Conservation (phyloP, 2,113 vertebrate species). For the Serinus canaria region DNA sequence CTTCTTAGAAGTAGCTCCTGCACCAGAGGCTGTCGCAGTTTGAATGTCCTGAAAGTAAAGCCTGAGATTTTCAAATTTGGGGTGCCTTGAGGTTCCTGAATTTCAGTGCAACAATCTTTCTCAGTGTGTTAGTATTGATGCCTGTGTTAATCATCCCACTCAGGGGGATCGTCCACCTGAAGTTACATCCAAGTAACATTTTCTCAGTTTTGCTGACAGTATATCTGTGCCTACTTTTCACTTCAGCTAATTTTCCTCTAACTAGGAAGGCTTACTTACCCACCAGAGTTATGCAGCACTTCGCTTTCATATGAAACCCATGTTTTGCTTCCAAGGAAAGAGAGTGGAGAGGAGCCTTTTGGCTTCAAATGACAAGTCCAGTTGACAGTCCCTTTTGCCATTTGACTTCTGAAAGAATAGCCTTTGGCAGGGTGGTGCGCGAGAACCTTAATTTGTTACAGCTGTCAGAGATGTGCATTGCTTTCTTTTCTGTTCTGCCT, state of each 20-base stretch:
- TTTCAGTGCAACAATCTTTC: background rate
- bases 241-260: background rate
- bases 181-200: background rate
- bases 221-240: background rate
- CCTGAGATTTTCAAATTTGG: background rate
- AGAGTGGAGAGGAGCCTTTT: background rate
- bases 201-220: background rate
- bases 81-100: background rate
- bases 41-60: background rate
- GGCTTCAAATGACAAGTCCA: background rate
- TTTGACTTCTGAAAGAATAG: background rate
- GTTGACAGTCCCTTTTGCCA: background rate
- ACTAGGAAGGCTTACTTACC: background rate
- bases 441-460: background rate
- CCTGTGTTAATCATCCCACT: background rate
- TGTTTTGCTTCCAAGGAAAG: background rate
- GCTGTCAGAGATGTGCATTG: background rate
- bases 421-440: background rate
- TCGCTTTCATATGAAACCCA: background rate
- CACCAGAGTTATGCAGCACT: background rate
- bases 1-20: background rate
- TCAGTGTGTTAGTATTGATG: background rate
- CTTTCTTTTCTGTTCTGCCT: constrained; percentile 11
- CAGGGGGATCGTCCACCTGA: background rate
- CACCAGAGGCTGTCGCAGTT: accelerated